A percentile compares a stretch with the other conserved stretches of the same genome.
These are phyloP conservation scores for Eupithecia subfuscata DNA, from an alignment of 2,888 invertebrate genomes.

Conservation along the genomic window DNA sequence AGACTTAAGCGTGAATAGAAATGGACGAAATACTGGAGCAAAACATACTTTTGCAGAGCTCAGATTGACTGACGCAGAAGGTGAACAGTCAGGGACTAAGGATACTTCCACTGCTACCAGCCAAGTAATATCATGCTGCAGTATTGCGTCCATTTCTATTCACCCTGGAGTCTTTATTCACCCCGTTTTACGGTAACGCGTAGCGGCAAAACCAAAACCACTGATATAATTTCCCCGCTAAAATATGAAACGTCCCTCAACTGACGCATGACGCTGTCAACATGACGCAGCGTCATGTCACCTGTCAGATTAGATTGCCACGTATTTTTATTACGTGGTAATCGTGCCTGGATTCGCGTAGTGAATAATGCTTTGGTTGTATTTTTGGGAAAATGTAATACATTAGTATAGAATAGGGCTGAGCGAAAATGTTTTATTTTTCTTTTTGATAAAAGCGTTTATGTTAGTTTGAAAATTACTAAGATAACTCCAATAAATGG, in stretches of 20 bases:
- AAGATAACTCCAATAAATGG: background rate
- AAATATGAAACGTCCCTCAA: slow-evolving; percentile 24
- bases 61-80: too few species aligned
- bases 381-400: slow-evolving; percentile 1
- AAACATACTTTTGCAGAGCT: too few species aligned
- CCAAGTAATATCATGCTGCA: too few species aligned
- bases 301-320: slow-evolving; percentile 39
- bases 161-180: too few species aligned
- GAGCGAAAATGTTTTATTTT: background rate
- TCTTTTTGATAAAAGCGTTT: background rate
- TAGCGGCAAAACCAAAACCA: background rate
- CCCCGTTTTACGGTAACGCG: too few species aligned
- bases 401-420: slow-evolving; percentile 7
- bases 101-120: too few species aligned
- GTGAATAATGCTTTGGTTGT: slow-evolving; percentile 3
- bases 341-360: slow-evolving; percentile 9
- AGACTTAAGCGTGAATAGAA: too few species aligned
- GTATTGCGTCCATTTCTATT: too few species aligned
- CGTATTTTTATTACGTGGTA: slow-evolving; percentile 39
- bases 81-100: too few species aligned
- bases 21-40: too few species aligned
- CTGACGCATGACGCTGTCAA: slow-evolving; percentile 29
- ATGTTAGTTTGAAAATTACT: background rate
- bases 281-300: slow-evolving; percentile 38
- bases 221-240: slow-evolving; percentile 10